Conservation (phyloP, 2,113 vertebrate genomes). For the Panthera leo region DNA sequence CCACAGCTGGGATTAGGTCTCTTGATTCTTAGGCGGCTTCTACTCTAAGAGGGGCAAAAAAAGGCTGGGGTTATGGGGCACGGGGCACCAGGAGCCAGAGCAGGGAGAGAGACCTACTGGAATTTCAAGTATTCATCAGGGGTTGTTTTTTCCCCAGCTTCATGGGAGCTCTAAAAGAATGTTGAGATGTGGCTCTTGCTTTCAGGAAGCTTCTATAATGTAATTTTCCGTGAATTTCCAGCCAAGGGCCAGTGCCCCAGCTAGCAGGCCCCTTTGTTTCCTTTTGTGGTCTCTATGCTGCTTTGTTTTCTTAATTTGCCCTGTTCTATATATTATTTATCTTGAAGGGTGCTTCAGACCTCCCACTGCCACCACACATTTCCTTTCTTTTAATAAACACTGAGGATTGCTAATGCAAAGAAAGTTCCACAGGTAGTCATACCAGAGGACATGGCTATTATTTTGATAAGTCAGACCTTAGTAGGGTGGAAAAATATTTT, state of each 20-base stretch:
- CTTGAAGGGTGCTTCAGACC: background rate
- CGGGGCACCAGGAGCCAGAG: too few species aligned
- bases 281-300: background rate
- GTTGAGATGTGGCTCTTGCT: background rate
- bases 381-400: constrained; percentile 41
- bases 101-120: background rate
- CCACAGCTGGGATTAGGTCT: background rate
- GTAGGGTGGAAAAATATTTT: background rate
- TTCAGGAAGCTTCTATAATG: constrained; percentile 38
- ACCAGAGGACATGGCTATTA: background rate
- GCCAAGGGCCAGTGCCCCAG: background rate
- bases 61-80: background rate
- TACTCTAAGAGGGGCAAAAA: background rate
- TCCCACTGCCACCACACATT: background rate
- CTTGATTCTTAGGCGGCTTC: background rate
- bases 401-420: constrained; percentile 16
- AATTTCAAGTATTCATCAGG: constrained; percentile 48
- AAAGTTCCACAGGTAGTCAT: background rate
- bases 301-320: constrained; percentile 17
- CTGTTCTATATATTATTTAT: background rate
- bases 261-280: background rate
- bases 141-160: background rate
- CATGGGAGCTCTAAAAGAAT: background rate
- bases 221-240: constrained; percentile 12
- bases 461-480: background rate